Evolutionary conservation across 2,888 invertebrate genomes (phyloP).

Genomic region (Adelphocoris suturalis): DNA sequence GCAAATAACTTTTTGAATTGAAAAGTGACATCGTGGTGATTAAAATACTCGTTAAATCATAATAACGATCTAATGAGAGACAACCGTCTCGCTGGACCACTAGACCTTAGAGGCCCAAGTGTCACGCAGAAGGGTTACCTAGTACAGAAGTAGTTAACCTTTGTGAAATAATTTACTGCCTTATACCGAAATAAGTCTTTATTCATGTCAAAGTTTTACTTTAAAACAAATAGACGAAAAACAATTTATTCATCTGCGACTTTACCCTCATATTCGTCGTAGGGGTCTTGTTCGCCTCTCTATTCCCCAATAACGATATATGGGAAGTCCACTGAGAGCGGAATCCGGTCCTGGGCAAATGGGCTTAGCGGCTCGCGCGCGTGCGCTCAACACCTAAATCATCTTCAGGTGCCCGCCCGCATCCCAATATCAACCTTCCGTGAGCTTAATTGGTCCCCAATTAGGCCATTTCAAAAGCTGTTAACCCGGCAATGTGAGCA

Average conservation of each 20-base stretch:
- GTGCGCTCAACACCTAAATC: not conserved
- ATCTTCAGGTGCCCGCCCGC: conserved; percentile 25
- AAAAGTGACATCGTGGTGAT: no score
- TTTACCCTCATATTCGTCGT: not conserved
- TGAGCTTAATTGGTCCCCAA: not conserved
- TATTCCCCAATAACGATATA: not conserved
- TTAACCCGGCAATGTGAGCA: not conserved
- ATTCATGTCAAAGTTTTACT: no score
- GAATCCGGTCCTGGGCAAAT: conserved; percentile 3
- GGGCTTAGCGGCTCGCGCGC: not conserved
- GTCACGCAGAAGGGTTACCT: no score
- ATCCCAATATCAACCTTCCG: conserved; percentile 6
- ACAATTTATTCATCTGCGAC: not conserved
- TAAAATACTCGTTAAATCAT: no score
- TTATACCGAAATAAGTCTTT: no score
- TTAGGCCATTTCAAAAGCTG: conserved; percentile 11
- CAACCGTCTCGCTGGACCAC: no score
- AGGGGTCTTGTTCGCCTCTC: not conserved
- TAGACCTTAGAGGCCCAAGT: no score
- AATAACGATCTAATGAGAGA: no score
- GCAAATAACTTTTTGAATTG: no score
- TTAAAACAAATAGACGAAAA: no score
- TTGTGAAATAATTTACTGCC: no score
- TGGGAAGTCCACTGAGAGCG: not conserved
- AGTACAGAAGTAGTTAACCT: no score